phyloP scores from a whole-genome alignment of 2,113 vertebrate genomes.

The Gasterosteus aculeatus region DNA sequence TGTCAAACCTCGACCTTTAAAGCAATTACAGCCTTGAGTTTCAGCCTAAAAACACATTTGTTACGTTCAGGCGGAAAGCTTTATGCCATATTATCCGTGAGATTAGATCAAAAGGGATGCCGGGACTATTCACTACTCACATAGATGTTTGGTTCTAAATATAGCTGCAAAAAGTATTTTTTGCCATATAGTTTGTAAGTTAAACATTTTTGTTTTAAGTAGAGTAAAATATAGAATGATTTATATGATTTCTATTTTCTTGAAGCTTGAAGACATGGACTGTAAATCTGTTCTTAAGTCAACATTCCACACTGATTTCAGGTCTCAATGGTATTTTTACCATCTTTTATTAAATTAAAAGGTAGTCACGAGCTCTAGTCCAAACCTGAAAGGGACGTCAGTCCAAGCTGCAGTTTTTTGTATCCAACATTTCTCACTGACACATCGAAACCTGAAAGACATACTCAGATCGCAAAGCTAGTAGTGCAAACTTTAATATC shows the following conservation, averaged over 20 bases:
- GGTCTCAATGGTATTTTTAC: neutral
- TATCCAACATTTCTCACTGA: neutral
- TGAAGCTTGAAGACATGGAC: neutral
- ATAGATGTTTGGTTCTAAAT: neutral
- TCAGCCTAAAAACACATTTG: constrained; percentile 39
- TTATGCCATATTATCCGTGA: neutral
- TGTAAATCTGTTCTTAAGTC: neutral
- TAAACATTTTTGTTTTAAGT: neutral
- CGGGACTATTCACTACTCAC: neutral
- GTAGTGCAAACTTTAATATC: too few relatives aligned
- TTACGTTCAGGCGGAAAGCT: constrained; percentile 35
- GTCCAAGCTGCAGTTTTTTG: neutral
- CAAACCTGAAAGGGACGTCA: neutral
- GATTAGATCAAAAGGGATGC: neutral
- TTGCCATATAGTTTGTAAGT: neutral
- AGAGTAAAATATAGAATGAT: too few relatives aligned
- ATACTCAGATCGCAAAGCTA: neutral
- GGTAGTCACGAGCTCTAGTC: neutral
- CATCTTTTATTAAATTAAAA: neutral
- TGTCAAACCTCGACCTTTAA: constrained; percentile 65
- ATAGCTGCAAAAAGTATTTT: neutral
- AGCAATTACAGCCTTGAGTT: constrained; percentile 66
- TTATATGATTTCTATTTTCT: neutral
- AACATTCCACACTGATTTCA: neutral
- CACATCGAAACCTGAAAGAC: neutral